phyloP scores from a whole-genome alignment of 2,888 invertebrate genomes.

The Neoaliturus tenellus region DNA sequence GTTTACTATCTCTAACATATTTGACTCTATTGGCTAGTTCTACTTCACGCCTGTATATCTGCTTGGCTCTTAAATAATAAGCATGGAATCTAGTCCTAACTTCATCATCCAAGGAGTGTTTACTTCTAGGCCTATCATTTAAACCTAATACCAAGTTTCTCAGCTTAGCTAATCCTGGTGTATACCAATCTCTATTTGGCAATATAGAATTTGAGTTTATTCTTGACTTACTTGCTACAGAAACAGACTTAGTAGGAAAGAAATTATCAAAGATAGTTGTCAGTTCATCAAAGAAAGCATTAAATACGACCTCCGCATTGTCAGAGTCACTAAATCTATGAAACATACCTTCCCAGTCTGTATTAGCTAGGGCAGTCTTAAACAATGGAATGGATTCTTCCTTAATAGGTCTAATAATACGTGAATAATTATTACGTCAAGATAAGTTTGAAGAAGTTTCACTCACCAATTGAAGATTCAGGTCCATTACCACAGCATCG shows the following conservation, averaged over 20 bases:
- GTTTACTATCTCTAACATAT: background rate
- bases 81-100: background rate
- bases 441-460: background rate
- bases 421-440: background rate
- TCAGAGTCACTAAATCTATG: background rate
- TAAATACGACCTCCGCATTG: background rate
- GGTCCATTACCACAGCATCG: conserved; percentile 4
- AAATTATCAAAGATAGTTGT: background rate
- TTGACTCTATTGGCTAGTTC: background rate
- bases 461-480: background rate
- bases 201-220: background rate
- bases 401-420: background rate
- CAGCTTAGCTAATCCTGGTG: background rate
- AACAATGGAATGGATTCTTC: background rate
- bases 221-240: background rate
- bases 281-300: background rate
- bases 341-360: background rate
- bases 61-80: background rate
- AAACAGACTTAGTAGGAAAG: background rate
- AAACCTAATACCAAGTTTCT: background rate
- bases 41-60: background rate
- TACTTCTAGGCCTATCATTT: background rate
- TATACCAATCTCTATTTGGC: background rate
- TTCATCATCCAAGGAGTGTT: background rate
- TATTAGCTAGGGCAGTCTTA: background rate